A percentile compares a stretch with the other conserved stretches of the same genome.
Evolutionary conservation across 2,797 vertebrate genomes (phyloP).

Genomic region (Nannoperca australis): DNA sequence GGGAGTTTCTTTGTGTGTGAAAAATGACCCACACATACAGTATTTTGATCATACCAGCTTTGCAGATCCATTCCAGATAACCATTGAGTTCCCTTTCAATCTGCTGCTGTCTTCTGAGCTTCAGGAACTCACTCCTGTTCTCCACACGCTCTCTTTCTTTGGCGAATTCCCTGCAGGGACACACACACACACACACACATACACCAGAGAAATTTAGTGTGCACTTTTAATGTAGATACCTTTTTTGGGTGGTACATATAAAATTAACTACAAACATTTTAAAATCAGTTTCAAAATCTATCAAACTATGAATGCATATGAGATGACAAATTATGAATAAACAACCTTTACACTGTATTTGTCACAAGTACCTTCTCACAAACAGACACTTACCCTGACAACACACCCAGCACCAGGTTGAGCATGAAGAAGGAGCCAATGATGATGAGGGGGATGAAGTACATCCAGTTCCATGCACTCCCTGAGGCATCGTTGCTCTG

Average conservation of each 20-base stretch:
- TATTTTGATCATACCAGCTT: conserved; percentile 87
- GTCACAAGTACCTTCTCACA: conserved; percentile 8
- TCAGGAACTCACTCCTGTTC: conserved; percentile 94
- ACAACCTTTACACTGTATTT: not conserved
- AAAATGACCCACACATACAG: not conserved
- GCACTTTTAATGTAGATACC: not conserved
- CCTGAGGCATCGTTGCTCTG: conserved; percentile 97
- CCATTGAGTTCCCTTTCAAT: conserved; percentile 95
- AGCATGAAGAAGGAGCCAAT: conserved; percentile 99
- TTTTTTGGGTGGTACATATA: not conserved
- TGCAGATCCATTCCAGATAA: conserved; percentile 97
- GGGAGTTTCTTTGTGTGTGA: not conserved
- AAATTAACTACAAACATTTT: not conserved
- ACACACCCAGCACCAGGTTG: conserved; percentile 95
- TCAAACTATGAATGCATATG: not conserved
- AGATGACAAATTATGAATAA: not conserved
- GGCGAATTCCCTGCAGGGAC: conserved; percentile 91
- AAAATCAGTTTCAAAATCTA: not conserved
- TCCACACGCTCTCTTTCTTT: conserved; percentile 97
- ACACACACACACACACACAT: conserved; percentile 8
- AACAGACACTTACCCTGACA: conserved; percentile 90
- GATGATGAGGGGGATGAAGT: conserved; percentile 98
- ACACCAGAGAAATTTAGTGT: not conserved
- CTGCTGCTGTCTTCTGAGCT: conserved; percentile 94
- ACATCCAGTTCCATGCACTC: conserved; percentile 97